Evolutionary conservation across 2,888 invertebrate genomes (phyloP), one percentile per base, ranked within the genome.

Genomic region (Stenoptilia bipunctidactyla): DNA sequence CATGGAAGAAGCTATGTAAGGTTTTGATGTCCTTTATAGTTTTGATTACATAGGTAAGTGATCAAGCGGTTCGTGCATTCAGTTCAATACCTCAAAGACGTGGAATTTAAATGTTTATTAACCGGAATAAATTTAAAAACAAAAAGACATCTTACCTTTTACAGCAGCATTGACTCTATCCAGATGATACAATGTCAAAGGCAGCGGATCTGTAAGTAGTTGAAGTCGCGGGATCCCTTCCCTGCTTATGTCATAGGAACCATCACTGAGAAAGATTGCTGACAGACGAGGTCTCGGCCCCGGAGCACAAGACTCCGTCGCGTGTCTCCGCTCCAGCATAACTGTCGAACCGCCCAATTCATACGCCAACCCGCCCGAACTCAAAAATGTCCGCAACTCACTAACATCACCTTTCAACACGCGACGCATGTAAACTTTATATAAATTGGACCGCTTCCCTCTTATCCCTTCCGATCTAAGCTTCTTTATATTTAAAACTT

Each of bases 161-260:
- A 85, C 85, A 52, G 85, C 85, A 36, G 85, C 84, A 50, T 85
- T 84, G 39, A 86, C 66, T 55, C 83, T 68, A 46, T 85, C 85
- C 54, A 86, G 65, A 56, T 85, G 85, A 49, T 83, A 83, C 15
- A 86, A 66, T 2, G 85, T 85, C 48, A 86, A 58, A 2, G 85
- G 83, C 44, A 86, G 75, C n/a, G 85, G 86, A 50, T 83, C 85
- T 13, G 82, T 79, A 36, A 82, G 48, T 34, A 83, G 55, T 30
- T 66, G 66, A 15, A 85, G 58, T 36, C 71, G 61, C 1, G 66
- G 65, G n/a, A n/a, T n/a, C 44, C 68, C 66, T 48, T 73, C 58
- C 13, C 62, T 61, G 37, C 55, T 48, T 15, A 70, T 68, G 12
- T 52, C 53, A 36, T 60, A 61, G 8, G 60, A 55, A 13, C 69